A percentile compares a stretch with the other conserved stretches of the same genome.
phyloP scores from a whole-genome alignment of 2,888 invertebrate species.

The Carabus problematicus region DNA sequence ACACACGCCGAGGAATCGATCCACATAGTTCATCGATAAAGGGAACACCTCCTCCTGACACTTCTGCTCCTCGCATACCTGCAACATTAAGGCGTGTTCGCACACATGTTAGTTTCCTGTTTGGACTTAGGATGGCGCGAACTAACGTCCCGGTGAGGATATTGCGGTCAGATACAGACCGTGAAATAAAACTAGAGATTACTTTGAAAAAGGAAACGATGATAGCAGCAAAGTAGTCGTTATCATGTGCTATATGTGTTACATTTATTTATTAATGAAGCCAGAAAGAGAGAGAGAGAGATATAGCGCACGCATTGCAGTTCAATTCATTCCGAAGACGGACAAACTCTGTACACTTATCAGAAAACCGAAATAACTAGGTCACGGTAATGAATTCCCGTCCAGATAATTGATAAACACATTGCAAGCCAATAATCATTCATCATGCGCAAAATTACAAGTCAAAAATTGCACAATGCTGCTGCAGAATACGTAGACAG shows the following conservation, averaged over 20 bases:
- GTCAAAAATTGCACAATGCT: constrained; percentile 12
- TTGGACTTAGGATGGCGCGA: constrained; percentile 15
- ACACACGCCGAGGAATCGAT: constrained; percentile 88
- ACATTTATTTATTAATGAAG: constrained; percentile 11
- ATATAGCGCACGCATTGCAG: constrained; percentile 2
- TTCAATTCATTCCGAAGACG: constrained; percentile 7
- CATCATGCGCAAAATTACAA: constrained; percentile 1
- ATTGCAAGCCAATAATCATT: constrained; percentile 11
- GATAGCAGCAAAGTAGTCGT: constrained; percentile 1
- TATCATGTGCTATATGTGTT: constrained; percentile 8
- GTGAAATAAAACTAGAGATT: constrained; percentile 8
- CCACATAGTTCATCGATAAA: constrained; percentile 90
- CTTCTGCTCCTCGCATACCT: constrained; percentile 94
- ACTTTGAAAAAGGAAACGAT: constrained; percentile 11
- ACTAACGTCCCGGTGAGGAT: constrained; percentile 38
- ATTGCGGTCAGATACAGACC: constrained; percentile 28
- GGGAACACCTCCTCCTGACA: constrained; percentile 95
- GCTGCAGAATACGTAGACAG: constrained; percentile 3
- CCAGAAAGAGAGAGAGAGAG: no score
- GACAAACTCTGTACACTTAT: constrained; percentile 13
- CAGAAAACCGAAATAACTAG: constrained; percentile 17
- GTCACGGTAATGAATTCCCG: background rate
- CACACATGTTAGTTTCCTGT: constrained; percentile 23
- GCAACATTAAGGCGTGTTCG: constrained; percentile 53
- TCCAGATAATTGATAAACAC: constrained; percentile 15